Evolutionary conservation across 2,888 invertebrate genomes (phyloP).

Genomic region (Watsonalla cultraria): DNA sequence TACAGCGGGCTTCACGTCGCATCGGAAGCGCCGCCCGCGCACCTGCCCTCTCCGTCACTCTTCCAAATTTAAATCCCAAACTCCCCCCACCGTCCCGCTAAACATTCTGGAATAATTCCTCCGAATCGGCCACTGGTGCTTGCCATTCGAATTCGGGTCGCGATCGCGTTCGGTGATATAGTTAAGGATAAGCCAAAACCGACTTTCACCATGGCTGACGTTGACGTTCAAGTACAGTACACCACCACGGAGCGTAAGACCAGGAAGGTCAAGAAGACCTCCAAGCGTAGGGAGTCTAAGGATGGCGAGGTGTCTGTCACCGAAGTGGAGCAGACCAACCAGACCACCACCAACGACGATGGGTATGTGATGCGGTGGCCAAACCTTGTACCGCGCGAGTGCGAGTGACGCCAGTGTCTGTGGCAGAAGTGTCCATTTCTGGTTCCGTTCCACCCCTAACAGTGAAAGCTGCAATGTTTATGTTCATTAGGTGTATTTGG

Average conservation of each 20-base stretch:
- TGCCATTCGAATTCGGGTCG: constrained; percentile 79
- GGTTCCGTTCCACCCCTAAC: constrained; percentile 39
- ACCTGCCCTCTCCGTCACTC: constrained; percentile 79
- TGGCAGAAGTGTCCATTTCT: constrained; percentile 55
- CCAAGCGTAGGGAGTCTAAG: constrained; percentile 87
- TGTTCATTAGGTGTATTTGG: constrained; percentile 44
- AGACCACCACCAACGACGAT: constrained; percentile 82
- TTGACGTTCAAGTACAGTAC: constrained; percentile 91
- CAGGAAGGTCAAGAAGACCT: constrained; percentile 92
- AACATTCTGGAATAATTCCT: constrained; percentile 79
- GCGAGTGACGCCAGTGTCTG: constrained; percentile 50
- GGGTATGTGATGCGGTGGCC: constrained; percentile 90
- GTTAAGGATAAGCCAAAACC: constrained; percentile 39
- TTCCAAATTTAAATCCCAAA: constrained; percentile 78
- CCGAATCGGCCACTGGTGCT: constrained; percentile 69
- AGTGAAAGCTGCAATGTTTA: constrained; percentile 46
- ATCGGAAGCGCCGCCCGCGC: constrained; percentile 73
- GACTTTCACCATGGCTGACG: constrained; percentile 88
- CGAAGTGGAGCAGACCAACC: constrained; percentile 85
- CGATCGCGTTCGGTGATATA: constrained; percentile 75
- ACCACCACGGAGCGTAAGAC: constrained; percentile 93
- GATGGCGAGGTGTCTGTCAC: constrained; percentile 90
- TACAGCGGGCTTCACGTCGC: constrained; percentile 52
- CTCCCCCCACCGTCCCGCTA: constrained; percentile 70
- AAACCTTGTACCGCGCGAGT: constrained; percentile 49